These are phyloP conservation scores for Stenodera caucasica DNA, from an alignment of 2,888 invertebrate species.

Conservation along the genomic window DNA sequence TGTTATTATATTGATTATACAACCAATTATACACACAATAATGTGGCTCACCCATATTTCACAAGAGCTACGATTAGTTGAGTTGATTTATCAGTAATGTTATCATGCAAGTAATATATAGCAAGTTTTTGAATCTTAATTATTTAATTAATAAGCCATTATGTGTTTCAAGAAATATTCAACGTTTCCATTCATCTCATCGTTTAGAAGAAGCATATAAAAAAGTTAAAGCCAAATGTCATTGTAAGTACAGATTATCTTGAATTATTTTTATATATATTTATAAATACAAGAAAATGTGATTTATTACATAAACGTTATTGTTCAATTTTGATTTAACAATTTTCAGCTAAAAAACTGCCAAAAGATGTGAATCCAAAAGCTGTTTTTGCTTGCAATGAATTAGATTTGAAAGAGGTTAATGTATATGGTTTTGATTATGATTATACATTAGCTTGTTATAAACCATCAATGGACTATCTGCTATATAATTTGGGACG, in stretches of 20 bases:
- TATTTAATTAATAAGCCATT: conserved; percentile 22
- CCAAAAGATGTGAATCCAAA: conserved; percentile 83
- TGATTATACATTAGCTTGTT: conserved; percentile 96
- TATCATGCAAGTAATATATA: conserved; percentile 28
- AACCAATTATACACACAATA: neutral
- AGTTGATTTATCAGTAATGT: conserved; percentile 25
- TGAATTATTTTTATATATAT: neutral
- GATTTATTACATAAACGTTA: conserved; percentile 11
- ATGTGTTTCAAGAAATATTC: conserved; percentile 13
- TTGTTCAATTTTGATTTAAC: conserved; percentile 8
- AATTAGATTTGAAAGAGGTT: conserved; percentile 86
- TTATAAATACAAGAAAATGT: neutral
- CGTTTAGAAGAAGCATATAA: conserved; percentile 63
- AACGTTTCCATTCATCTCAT: conserved; percentile 41
- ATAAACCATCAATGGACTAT: conserved; percentile 85
- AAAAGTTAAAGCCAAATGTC: conserved; percentile 68
- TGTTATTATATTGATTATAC: neutral
- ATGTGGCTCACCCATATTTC: neutral
- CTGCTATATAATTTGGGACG: conserved; percentile 89
- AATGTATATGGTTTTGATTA: conserved; percentile 98
- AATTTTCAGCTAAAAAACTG: conserved; percentile 75
- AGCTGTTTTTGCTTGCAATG: conserved; percentile 96
- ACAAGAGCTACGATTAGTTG: neutral
- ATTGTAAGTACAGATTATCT: conserved; percentile 62
- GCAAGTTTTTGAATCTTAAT: conserved; percentile 15